These are phyloP conservation scores for Crambe crambe DNA, from an alignment of 37 sponge, comb jelly and placozoan genomes.

Conservation along the genomic window DNA sequence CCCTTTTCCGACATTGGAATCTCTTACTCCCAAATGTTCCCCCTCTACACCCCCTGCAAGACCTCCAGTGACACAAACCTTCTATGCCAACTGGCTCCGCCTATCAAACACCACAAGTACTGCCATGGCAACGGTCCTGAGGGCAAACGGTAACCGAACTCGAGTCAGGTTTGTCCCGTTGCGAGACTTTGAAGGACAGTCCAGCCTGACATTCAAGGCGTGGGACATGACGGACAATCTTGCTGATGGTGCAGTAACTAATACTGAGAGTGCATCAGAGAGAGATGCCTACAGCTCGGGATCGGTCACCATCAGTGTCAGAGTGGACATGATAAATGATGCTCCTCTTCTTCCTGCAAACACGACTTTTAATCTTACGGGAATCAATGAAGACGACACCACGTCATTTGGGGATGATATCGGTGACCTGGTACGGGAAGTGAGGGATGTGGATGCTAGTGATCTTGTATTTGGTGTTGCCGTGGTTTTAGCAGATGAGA, in stretches of 20 bases:
- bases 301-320: conserved; percentile 21
- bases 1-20: neutral
- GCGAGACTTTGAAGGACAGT: conserved; percentile 67
- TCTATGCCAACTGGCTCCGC: conserved; percentile 68
- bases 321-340: conserved; percentile 73
- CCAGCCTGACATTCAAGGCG: conserved; percentile 62
- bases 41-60: neutral
- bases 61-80: conserved; percentile 4
- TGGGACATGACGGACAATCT: conserved; percentile 78
- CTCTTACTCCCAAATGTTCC: conserved; percentile 23
- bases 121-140: conserved; percentile 58
- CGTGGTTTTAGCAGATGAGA: conserved; percentile 55
- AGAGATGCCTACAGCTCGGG: conserved; percentile 75
- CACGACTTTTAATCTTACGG: conserved; percentile 47
- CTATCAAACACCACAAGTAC: conserved; percentile 38
- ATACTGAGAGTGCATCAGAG: conserved; percentile 39
- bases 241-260: conserved; percentile 57
- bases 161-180: conserved; percentile 78
- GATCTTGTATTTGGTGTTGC: conserved; percentile 73
- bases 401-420: conserved; percentile 68
- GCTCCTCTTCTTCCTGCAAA: conserved; percentile 77
- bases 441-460: conserved; percentile 68
- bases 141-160: conserved; percentile 36
- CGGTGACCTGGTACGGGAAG: conserved; percentile 31
- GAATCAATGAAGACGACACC: conserved; percentile 65